Evolutionary conservation across 1,140 invertebrate genomes (phyloP).

Genomic region (Drosophila orena): DNA sequence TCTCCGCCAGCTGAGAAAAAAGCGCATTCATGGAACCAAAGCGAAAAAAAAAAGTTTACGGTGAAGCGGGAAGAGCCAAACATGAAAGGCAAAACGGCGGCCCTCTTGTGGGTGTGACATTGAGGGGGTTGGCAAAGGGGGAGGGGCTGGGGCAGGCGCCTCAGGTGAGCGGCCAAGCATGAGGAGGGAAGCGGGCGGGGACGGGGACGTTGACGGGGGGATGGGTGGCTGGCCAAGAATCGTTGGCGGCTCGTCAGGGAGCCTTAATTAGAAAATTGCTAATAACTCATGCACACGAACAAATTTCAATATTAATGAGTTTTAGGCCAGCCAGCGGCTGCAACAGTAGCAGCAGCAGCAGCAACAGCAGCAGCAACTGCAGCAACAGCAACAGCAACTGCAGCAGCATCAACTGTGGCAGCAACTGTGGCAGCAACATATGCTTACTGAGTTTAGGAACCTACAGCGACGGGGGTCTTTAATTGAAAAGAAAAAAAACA

Average conservation of each 20-base stretch:
- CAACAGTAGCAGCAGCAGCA: conserved; percentile 25
- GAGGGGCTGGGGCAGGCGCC: conserved; percentile 28
- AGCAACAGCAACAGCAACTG: conserved; percentile 18
- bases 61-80: conserved; percentile 8
- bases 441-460: conserved; percentile 25
- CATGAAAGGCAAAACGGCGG: conserved; percentile 43
- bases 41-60: neutral
- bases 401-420: conserved; percentile 1
- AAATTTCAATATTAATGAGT: conserved; percentile 84
- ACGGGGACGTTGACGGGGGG: neutral
- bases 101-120: conserved; percentile 71
- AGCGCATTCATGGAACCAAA: conserved; percentile 13
- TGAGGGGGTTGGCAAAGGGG: neutral
- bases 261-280: conserved; percentile 83
- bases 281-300: conserved; percentile 84
- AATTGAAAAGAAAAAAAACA: conserved; percentile 83
- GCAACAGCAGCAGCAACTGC: conserved; percentile 12
- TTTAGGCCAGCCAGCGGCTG: conserved; percentile 58
- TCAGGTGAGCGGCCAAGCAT: conserved; percentile 78
- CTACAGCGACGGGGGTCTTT: conserved; percentile 49
- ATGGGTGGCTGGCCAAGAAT: conserved; percentile 16
- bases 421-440: conserved; percentile 23
- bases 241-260: conserved; percentile 57
- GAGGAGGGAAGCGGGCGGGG: neutral
- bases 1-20: conserved; percentile 5